Conservation (phyloP, 1,140 invertebrate species). For the Parapsyche elsis region DNA sequence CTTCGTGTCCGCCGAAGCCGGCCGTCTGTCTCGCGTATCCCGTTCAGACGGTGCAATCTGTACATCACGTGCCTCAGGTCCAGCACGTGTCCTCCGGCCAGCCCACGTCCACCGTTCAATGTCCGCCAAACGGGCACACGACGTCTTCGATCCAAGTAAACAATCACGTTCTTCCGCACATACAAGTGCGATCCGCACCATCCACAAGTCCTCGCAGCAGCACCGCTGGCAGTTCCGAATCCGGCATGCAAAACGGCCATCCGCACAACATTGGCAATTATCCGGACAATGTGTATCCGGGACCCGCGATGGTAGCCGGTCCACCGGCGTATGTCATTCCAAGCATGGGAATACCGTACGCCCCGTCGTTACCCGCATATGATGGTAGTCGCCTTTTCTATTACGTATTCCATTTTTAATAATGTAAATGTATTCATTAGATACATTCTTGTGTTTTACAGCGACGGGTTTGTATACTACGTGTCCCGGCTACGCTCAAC, state of each 20-base stretch:
- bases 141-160: not conserved
- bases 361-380: conserved; percentile 46
- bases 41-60: conserved; percentile 16
- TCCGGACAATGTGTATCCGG: conserved; percentile 32
- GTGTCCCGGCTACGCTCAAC: conserved; percentile 51
- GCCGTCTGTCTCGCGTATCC: conserved; percentile 40
- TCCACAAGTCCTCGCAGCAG: conserved; percentile 42
- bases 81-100: conserved; percentile 14
- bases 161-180: not conserved
- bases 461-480: conserved; percentile 54
- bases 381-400: conserved; percentile 44
- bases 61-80: not conserved
- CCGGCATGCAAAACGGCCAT: conserved; percentile 30
- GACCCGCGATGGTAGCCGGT: not conserved
- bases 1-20: conserved; percentile 26
- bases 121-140: not conserved
- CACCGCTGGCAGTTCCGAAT: conserved; percentile 44
- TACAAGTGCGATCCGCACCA: conserved; percentile 23
- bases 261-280: conserved; percentile 1
- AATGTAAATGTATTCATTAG: not conserved
- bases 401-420: not conserved
- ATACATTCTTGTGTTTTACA: conserved; percentile 34
- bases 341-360: conserved; percentile 40
- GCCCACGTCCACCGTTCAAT: not conserved
- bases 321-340: conserved; percentile 33